These are phyloP conservation scores for Mastigias papua DNA, from an alignment of 30 jellyfish, hydroid and myxozoan species.

Conservation along the genomic window DNA sequence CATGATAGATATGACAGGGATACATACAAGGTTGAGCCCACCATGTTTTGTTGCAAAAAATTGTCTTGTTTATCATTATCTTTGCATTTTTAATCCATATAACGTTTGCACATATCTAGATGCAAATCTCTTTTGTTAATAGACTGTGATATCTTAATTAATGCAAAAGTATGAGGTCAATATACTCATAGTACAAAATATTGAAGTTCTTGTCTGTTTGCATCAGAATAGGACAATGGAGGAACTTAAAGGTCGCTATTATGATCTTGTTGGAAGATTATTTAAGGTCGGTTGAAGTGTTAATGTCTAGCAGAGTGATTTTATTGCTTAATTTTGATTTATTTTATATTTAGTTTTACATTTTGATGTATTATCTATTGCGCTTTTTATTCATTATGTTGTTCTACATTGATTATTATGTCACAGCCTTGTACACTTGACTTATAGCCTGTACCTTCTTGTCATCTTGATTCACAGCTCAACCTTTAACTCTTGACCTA, in stretches of 20 bases:
- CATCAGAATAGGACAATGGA: conserved; percentile 84
- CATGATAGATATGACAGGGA: conserved; percentile 89
- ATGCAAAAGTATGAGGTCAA: neutral
- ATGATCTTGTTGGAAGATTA: conserved; percentile 65
- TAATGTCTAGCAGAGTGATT: too few species aligned
- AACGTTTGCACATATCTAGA: too few species aligned
- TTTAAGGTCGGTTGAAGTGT: conserved; percentile 43
- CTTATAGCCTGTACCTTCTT: too few species aligned
- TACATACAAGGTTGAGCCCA: conserved; percentile 82
- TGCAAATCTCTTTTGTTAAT: too few species aligned
- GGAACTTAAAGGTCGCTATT: conserved; percentile 87
- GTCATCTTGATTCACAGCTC: too few species aligned
- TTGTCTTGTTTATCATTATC: neutral
- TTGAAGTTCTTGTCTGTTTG: neutral
- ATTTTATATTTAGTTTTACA: too few species aligned
- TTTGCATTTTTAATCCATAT: neutral
- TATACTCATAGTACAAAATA: neutral
- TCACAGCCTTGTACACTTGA: too few species aligned
- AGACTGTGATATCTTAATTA: neutral
- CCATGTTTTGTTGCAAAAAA: neutral
- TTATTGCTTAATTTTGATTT: too few species aligned
- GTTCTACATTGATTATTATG: too few species aligned
- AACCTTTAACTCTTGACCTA: too few species aligned
- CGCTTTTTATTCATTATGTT: too few species aligned
- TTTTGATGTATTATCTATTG: too few species aligned